phyloP scores from a whole-genome alignment of 2,797 vertebrate genomes.

The Amphiprion clarkii region DNA sequence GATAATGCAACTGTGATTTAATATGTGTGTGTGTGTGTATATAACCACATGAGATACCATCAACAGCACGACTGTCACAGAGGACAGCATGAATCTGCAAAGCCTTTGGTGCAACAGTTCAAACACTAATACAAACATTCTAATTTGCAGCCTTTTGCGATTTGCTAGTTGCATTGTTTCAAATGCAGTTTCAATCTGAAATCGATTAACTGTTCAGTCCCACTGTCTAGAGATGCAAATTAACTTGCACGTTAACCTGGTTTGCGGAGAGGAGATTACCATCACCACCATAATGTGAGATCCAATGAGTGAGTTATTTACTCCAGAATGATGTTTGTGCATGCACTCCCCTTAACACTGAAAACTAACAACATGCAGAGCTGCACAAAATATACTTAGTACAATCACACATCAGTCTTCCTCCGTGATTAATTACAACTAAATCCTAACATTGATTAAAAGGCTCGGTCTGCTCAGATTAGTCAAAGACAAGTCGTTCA shows the following conservation, averaged over 20 bases:
- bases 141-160: too few species aligned
- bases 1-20: too few species aligned
- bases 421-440: constrained; percentile 59
- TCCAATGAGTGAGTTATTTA: constrained; percentile 23
- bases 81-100: too few species aligned
- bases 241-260: constrained; percentile 14
- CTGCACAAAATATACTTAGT: constrained; percentile 17
- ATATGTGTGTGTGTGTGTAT: too few species aligned
- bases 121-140: too few species aligned
- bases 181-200: too few species aligned
- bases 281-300: constrained; percentile 4
- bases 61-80: too few species aligned
- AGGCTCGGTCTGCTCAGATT: constrained; percentile 48
- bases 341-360: constrained; percentile 9
- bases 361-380: constrained; percentile 15
- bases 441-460: constrained; percentile 73
- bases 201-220: too few species aligned
- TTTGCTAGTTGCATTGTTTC: too few species aligned
- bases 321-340: neutral
- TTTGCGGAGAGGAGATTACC: constrained; percentile 13
- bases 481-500: constrained; percentile 67
- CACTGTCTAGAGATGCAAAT: constrained; percentile 13
- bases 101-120: too few species aligned
- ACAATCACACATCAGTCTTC: constrained; percentile 36
- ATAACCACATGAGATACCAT: too few species aligned